Evolutionary conservation across 2,797 vertebrate genomes (phyloP).

Genomic region (Erithacus rubecula): DNA sequence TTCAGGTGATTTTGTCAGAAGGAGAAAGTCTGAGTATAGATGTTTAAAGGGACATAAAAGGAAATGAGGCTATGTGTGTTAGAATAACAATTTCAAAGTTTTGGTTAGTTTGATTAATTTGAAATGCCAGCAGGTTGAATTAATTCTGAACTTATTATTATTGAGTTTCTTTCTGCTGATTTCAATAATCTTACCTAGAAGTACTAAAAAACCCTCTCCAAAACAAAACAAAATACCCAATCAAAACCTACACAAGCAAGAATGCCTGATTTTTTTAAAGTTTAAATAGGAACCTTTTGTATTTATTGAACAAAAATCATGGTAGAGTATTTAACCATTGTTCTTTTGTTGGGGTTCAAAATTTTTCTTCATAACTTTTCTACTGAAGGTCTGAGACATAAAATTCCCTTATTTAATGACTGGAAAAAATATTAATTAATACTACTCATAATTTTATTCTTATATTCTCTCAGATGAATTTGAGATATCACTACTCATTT

Average conservation of each 20-base stretch:
- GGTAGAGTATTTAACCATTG: not conserved
- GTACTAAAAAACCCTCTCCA: accelerated
- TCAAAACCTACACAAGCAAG: not conserved
- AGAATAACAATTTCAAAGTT: not conserved
- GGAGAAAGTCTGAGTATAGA: not conserved
- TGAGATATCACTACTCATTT: not conserved
- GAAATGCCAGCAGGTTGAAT: not conserved
- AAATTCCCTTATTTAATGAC: not conserved
- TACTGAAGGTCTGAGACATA: not conserved
- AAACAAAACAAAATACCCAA: not conserved
- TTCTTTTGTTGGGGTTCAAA: not conserved
- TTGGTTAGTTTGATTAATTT: not conserved
- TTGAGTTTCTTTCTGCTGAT: not conserved
- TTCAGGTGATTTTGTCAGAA: not conserved
- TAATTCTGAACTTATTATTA: not conserved
- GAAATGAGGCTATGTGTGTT: not conserved
- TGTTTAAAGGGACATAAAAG: not conserved
- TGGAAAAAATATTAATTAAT: not conserved
- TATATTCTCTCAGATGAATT: not conserved
- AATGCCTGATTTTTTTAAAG: not conserved
- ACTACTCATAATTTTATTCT: not conserved
- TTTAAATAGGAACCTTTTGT: not conserved
- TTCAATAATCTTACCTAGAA: not conserved
- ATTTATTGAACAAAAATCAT: not conserved
- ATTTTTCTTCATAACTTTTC: not conserved